phyloP scores from a whole-genome alignment of 2,888 invertebrate species.

The Drosophila nr. perissopoda region DNA sequence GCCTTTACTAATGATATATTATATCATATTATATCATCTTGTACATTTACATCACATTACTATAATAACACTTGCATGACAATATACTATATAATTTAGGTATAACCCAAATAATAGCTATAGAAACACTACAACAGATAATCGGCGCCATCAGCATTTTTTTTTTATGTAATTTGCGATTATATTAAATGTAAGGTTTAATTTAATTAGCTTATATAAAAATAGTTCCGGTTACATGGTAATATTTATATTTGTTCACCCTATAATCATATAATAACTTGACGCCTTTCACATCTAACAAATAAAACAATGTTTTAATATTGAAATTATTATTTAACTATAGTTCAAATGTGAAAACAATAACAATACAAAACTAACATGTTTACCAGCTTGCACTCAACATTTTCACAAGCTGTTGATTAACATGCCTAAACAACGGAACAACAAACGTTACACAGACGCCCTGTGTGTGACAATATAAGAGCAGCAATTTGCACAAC shows the following conservation, averaged over 20 bases:
- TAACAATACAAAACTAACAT: background rate
- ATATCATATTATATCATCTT: background rate
- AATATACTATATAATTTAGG: background rate
- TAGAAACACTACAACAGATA: background rate
- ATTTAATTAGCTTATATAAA: background rate
- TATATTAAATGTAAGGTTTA: background rate
- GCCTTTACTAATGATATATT: conserved; percentile 19
- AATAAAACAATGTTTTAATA: background rate
- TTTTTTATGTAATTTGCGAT: background rate
- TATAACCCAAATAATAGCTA: background rate
- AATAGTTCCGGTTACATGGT: background rate
- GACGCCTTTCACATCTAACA: background rate
- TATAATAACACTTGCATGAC: background rate
- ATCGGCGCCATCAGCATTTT: background rate
- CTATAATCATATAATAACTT: background rate
- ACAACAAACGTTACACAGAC: conserved; percentile 36
- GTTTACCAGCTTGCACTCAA: conserved; percentile 4
- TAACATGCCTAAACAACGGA: conserved; percentile 31
- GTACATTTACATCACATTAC: background rate
- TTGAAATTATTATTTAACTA: background rate
- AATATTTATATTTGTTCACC: background rate
- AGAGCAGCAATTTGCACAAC: conserved; percentile 34
- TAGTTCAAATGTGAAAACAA: conserved; percentile 3
- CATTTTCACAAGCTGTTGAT: conserved; percentile 35
- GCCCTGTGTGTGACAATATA: conserved; percentile 36